Conservation (phyloP, 2,888 invertebrate species). For the Clepsis dumicolana region DNA sequence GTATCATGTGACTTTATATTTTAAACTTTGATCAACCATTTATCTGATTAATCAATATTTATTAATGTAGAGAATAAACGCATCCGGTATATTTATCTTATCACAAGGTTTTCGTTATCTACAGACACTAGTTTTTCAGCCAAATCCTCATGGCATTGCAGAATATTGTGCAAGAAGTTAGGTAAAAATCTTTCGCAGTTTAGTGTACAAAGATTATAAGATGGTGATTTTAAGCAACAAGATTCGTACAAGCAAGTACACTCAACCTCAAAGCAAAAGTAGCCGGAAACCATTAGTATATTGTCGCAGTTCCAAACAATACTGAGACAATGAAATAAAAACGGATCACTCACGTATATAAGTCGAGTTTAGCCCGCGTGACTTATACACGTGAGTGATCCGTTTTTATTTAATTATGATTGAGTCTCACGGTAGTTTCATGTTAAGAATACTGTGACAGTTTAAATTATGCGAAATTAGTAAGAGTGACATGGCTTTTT, state of each 20-base stretch:
- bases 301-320: background rate
- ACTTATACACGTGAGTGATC: no score
- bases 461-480: no score
- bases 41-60: background rate
- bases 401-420: no score
- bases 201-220: background rate
- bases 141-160: background rate
- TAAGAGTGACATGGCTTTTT: no score
- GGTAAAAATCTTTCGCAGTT: background rate
- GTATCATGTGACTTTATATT: background rate
- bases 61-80: background rate
- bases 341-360: no score
- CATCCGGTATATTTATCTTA: slow-evolving; percentile 2
- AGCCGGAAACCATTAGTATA: no score
- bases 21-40: background rate
- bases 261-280: background rate
- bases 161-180: background rate
- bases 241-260: background rate
- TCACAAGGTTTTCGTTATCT: background rate
- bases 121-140: background rate
- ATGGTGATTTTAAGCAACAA: background rate
- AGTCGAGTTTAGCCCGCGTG: no score
- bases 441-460: no score
- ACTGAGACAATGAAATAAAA: no score
- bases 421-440: no score